Percentiles rank a stretch among this genome's conserved stretches.
Conservation (phyloP, 2,113 vertebrate genomes). For the Artemisiospiza belli region DNA sequence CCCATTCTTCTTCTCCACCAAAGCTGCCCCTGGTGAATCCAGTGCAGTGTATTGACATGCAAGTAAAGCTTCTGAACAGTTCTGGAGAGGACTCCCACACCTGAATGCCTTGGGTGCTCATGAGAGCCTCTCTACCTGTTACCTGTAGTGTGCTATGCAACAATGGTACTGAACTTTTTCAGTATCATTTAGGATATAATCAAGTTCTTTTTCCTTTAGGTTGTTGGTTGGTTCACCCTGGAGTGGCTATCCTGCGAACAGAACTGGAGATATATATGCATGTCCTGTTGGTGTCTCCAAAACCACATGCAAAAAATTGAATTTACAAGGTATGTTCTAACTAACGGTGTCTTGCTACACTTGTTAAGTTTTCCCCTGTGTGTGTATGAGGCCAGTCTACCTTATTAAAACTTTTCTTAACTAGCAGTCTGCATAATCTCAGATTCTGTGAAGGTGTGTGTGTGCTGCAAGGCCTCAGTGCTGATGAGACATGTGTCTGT, state of each 20-base stretch:
- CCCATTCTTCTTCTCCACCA: not conserved
- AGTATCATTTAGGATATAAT: not conserved
- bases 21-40: not conserved
- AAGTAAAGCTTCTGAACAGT: not conserved
- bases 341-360: not conserved
- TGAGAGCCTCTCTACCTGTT: not conserved
- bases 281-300: constrained; percentile 76
- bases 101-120: not conserved
- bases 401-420: not conserved
- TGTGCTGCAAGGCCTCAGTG: not conserved
- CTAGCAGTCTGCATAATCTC: not conserved
- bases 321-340: constrained; percentile 80
- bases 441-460: not conserved
- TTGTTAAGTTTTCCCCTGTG: not conserved
- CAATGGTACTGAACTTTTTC: not conserved
- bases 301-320: constrained; percentile 81
- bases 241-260: constrained; percentile 84
- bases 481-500: not conserved
- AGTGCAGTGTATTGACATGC: not conserved
- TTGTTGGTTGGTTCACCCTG: constrained; percentile 89
- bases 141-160: rapidly evolving
- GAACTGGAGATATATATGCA: constrained; percentile 88
- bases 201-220: constrained; percentile 70
- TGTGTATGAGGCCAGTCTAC: rapidly evolving
- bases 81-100: not conserved